Evolutionary conservation across 2,113 vertebrate genomes (phyloP), one percentile per base, ranked within the genome.

Genomic region (Sinosuthora webbiana): DNA sequence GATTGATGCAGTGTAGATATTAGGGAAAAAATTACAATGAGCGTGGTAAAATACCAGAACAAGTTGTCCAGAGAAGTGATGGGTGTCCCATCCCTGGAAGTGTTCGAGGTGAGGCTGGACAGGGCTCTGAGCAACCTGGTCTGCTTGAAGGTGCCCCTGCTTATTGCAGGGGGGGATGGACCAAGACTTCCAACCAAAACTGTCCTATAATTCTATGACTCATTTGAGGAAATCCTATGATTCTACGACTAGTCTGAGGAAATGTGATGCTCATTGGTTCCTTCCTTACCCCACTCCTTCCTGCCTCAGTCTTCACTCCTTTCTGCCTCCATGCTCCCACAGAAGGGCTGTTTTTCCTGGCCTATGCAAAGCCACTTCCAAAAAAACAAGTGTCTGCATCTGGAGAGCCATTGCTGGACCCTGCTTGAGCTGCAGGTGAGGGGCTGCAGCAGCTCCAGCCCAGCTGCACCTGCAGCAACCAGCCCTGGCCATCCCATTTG

Each of bases 1-100:
- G 2, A 15, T 27, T 20, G 42, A 68, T 57, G 74, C 71, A 73
- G 27, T n/a, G n/a, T 47, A 63, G 39, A 31, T 39, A 33, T 12
- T n/a, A 49, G 33, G 35, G 8, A 0, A 8, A 69, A 64, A 13
- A 39, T 14, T 19, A 44, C 3, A 3, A 0, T 5, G 16, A 83
- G 13, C 0, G 0, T 44, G 49, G 28, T 55, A 18, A 74, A 37
- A 35, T 23, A 10, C 21, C 21, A 80, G 21, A 55, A 18, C 24
- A 55, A 59, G 18, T 19, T 75, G 31, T 55, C 50, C 77, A 59
- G 65, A 44, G 11, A 22, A 13, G 18, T 35, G 21, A 31, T 19
- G 18, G 28, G 8, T 31, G 23, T 10, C 22, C 37, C 15, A 11
- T 47, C 12, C 30, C 59, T 63, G n/a, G 28, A 39, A 45, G 22